phyloP scores from a whole-genome alignment of 2,113 vertebrate species.

The Leptosomus discolor region DNA sequence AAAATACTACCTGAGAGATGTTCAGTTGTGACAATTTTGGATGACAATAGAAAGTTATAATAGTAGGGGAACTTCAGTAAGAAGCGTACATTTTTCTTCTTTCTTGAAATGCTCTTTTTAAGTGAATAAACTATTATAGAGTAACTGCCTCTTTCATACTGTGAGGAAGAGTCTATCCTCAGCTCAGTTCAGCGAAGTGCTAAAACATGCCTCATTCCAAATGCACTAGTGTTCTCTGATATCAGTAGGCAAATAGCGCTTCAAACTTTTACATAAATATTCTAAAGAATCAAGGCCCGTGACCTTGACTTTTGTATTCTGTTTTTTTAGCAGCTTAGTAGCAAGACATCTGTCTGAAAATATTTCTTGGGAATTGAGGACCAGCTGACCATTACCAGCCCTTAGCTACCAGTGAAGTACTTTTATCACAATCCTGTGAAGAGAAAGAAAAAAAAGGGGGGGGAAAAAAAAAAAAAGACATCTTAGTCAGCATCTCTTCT shows the following conservation, averaged over 20 bases:
- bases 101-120: not conserved
- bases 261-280: not conserved
- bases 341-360: not conserved
- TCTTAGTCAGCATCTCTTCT: not conserved
- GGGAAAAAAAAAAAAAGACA: not conserved
- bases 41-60: not conserved
- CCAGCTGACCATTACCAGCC: not conserved
- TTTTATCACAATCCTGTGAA: not conserved
- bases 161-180: not conserved
- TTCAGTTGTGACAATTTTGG: not conserved
- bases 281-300: not conserved
- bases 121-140: not conserved
- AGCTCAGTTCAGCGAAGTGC: not conserved
- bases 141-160: not conserved
- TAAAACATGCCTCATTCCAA: not conserved
- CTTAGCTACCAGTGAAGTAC: not conserved
- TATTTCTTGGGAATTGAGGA: not conserved
- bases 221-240: not conserved
- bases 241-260: not conserved
- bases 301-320: not conserved
- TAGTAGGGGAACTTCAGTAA: not conserved
- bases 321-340: not conserved
- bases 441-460: not conserved
- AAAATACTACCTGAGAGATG: not conserved
- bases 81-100: not conserved